phyloP scores from a whole-genome alignment of 2,888 invertebrate genomes.

The Sarcophaga subvicina region DNA sequence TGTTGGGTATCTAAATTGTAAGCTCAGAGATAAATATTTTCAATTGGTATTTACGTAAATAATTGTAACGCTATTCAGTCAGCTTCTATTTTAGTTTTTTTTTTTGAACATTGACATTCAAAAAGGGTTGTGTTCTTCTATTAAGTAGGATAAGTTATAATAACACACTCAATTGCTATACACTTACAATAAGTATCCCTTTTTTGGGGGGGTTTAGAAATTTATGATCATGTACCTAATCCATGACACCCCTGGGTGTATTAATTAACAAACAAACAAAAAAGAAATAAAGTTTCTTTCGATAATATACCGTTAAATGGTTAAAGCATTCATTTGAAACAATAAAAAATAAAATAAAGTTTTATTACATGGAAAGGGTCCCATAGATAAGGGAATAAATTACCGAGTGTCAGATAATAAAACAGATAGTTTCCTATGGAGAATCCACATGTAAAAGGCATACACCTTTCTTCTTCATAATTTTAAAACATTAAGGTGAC shows the following conservation, averaged over 20 bases:
- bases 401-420: too few species aligned
- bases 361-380: neutral
- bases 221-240: slow-evolving; percentile 27
- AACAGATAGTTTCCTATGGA: too few species aligned
- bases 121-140: neutral
- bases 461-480: too few species aligned
- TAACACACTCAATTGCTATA: neutral
- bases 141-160: neutral
- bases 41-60: slow-evolving; percentile 32
- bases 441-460: too few species aligned
- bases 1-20: slow-evolving; percentile 18
- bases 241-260: slow-evolving; percentile 33
- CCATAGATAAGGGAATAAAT: too few species aligned
- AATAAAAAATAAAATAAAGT: slow-evolving; percentile 1
- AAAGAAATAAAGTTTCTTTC: neutral
- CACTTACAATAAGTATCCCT: neutral
- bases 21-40: slow-evolving; percentile 15
- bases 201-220: neutral
- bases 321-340: slow-evolving; percentile 1
- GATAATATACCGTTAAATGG: neutral
- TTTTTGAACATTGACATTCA: neutral
- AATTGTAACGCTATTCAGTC: neutral
- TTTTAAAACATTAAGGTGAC: too few species aligned
- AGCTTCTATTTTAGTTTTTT: too few species aligned
- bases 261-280: slow-evolving; percentile 38